phyloP scores from a whole-genome alignment of 2,888 invertebrate species.

The Ganaspis brasiliensis region DNA sequence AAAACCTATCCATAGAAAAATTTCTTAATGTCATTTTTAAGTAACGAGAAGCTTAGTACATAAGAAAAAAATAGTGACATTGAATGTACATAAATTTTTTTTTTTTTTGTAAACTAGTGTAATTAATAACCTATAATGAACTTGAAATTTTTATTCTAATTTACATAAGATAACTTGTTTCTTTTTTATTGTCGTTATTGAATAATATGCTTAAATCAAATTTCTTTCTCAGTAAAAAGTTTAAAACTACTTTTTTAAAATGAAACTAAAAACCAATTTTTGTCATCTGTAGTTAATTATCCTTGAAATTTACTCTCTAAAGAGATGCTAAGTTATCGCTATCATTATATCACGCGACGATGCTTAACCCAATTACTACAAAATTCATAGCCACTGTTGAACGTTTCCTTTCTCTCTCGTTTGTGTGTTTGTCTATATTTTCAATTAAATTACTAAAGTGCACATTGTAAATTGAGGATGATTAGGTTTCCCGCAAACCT shows the following conservation, averaged over 20 bases:
- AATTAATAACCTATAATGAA: too few species aligned
- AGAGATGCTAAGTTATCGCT: slow-evolving; percentile 24
- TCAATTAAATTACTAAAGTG: slow-evolving; percentile 28
- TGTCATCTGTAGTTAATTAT: slow-evolving; percentile 10
- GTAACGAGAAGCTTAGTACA: too few species aligned
- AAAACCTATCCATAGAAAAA: too few species aligned
- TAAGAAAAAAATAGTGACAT: too few species aligned
- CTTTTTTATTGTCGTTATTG: too few species aligned
- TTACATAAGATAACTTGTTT: too few species aligned
- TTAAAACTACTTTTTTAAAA: too few species aligned
- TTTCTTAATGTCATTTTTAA: too few species aligned
- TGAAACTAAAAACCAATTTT: neutral
- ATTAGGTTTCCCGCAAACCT: neutral
- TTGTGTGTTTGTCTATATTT: slow-evolving; percentile 27
- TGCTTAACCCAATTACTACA: slow-evolving; percentile 39
- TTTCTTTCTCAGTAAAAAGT: neutral
- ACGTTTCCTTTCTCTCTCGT: slow-evolving; percentile 3
- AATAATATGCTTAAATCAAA: neutral
- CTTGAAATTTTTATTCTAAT: too few species aligned
- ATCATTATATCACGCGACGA: slow-evolving; percentile 25
- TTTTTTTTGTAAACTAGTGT: too few species aligned
- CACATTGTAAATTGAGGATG: slow-evolving; percentile 19
- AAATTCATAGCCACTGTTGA: slow-evolving; percentile 36
- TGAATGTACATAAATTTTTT: too few species aligned
- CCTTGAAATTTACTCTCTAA: slow-evolving; percentile 23